phyloP scores from a whole-genome alignment of 37 sponge, comb jelly and placozoan species.

The Tethya wilhelma region DNA sequence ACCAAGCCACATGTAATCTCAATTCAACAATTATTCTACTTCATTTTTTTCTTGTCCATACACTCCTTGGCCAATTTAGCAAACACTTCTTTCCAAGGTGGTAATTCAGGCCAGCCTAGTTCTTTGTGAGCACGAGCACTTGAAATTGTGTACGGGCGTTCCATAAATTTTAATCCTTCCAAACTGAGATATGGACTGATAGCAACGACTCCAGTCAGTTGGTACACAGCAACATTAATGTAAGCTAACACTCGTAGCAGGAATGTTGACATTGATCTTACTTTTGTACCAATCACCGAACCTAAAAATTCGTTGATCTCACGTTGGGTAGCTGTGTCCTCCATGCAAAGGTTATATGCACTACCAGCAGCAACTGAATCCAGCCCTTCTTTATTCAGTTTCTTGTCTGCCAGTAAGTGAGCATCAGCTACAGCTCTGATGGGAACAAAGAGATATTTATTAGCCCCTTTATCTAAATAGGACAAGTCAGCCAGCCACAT shows the following conservation, averaged over 20 bases:
- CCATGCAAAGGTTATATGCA: conserved; percentile 27
- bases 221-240: conserved; percentile 19
- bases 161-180: no score
- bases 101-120: no score
- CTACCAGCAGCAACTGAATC: conserved; percentile 28
- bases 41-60: no score
- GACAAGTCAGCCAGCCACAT: background rate
- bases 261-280: conserved; percentile 6
- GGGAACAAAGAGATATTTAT: background rate
- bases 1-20: no score
- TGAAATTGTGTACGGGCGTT: no score
- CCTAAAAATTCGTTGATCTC: conserved; percentile 13
- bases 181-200: no score
- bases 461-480: background rate
- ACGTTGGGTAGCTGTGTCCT: background rate
- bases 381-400: conserved; percentile 4
- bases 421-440: conserved; percentile 22
- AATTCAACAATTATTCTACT: no score
- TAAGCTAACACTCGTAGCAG: conserved; percentile 17
- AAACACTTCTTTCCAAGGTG: no score
- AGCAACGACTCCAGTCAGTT: conserved; percentile 21
- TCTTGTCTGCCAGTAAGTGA: conserved; percentile 62
- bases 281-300: background rate
- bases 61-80: no score
- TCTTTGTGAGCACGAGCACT: no score